phyloP scores from a whole-genome alignment of 2,888 invertebrate genomes.

The Eutolmus rufibarbis region DNA sequence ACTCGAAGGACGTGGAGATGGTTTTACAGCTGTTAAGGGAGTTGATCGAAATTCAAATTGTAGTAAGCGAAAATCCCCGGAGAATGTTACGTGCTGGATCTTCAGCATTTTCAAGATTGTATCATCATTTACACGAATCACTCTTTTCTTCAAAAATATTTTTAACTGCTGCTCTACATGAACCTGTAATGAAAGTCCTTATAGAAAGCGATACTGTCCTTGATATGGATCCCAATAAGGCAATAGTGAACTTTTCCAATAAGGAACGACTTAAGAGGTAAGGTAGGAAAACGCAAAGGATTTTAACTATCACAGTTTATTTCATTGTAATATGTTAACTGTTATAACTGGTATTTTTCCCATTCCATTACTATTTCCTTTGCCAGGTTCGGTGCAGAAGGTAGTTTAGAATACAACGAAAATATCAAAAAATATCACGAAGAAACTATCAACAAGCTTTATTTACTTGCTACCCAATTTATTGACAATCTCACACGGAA shows the following conservation, averaged over 20 bases:
- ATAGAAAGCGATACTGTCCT: constrained; percentile 91
- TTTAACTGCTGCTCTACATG: constrained; percentile 88
- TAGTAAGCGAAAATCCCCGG: constrained; percentile 73
- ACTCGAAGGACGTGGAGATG: constrained; percentile 77
- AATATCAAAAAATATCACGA: constrained; percentile 81
- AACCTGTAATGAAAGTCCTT: constrained; percentile 88
- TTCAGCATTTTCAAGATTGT: constrained; percentile 86
- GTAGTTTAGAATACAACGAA: constrained; percentile 74
- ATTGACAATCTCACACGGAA: constrained; percentile 82
- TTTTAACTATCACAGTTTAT: not conserved
- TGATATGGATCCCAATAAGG: constrained; percentile 90
- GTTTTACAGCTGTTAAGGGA: constrained; percentile 72
- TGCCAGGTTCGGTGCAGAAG: constrained; percentile 80
- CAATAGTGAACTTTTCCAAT: constrained; percentile 60
- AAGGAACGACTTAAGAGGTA: constrained; percentile 68
- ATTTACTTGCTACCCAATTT: constrained; percentile 80
- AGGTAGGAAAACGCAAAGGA: constrained; percentile 62
- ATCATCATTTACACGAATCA: constrained; percentile 87
- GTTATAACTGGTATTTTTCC: not conserved
- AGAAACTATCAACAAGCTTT: constrained; percentile 80
- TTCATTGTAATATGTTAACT: not conserved
- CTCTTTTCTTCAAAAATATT: constrained; percentile 92
- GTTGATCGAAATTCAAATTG: constrained; percentile 76
- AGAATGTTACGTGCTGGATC: constrained; percentile 83
- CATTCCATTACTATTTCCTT: not conserved